Conservation (phyloP, 2,113 vertebrate species). For the Fregetta grallaria region DNA sequence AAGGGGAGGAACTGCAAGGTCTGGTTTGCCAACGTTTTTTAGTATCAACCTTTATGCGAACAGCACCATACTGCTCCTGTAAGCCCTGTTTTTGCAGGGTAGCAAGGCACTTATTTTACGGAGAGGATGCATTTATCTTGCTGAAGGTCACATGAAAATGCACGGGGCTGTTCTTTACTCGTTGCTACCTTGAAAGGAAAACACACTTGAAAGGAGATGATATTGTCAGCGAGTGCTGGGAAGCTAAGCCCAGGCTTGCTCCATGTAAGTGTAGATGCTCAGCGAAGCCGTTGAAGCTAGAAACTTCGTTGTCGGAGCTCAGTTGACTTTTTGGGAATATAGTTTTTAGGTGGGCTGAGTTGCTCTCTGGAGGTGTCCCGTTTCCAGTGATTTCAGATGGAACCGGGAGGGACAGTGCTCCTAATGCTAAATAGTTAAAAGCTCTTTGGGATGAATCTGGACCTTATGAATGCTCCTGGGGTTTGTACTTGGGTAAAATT, state of each 20-base stretch:
- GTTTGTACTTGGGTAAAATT: neutral
- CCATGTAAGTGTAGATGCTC: neutral
- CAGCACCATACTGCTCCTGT: neutral
- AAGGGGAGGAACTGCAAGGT: neutral
- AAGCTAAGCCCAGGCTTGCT: neutral
- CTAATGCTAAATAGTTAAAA: neutral
- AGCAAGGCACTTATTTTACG: neutral
- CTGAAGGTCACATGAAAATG: neutral
- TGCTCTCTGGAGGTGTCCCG: neutral
- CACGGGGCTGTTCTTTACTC: neutral
- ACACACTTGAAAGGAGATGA: neutral
- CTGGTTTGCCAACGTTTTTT: neutral
- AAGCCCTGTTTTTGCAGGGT: too few relatives aligned
- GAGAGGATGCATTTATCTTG: neutral
- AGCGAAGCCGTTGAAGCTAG: neutral
- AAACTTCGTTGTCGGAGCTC: neutral
- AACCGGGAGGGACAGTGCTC: neutral
- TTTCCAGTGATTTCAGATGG: neutral
- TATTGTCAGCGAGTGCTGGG: neutral
- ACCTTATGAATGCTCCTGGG: neutral
- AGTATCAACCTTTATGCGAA: neutral
- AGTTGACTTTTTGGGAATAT: rapidly evolving
- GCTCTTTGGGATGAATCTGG: neutral
- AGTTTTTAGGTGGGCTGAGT: neutral
- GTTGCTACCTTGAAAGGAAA: neutral